Percentiles rank a stretch among this genome's conserved stretches.
Conservation (phyloP, 2,888 invertebrate genomes). For the Actias luna region DNA sequence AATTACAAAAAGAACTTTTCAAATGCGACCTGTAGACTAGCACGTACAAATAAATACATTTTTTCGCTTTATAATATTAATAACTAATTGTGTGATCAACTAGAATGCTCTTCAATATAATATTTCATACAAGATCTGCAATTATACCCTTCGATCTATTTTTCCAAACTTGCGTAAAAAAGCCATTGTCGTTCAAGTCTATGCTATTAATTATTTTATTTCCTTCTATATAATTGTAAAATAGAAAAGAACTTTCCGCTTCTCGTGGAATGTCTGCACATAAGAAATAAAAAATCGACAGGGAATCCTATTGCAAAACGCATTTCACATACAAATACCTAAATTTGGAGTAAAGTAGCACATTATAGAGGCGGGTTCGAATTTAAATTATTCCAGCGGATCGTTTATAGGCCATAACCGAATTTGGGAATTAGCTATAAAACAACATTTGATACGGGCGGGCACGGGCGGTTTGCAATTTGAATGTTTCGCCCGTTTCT, state of each 20-base stretch:
- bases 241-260: not conserved
- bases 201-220: not conserved
- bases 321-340: constrained; percentile 82
- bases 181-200: not conserved
- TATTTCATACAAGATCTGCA: no score
- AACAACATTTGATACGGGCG: constrained; percentile 82
- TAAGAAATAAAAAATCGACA: constrained; percentile 68
- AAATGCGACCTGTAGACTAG: no score
- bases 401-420: constrained; percentile 82
- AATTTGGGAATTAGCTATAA: constrained; percentile 83
- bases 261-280: constrained; percentile 32
- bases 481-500: constrained; percentile 76
- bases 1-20: no score
- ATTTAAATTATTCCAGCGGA: constrained; percentile 81
- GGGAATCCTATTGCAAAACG: constrained; percentile 77
- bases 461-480: constrained; percentile 79
- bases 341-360: constrained; percentile 79
- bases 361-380: constrained; percentile 80
- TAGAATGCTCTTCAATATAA: not conserved
- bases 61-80: no score
- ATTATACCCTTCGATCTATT: not conserved
- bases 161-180: not conserved
- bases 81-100: not conserved
- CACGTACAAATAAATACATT: no score
- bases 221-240: not conserved